A percentile compares a stretch with the other conserved stretches of the same genome.
phyloP scores from a whole-genome alignment of 2,797 vertebrate species.

The Acipenser transmontanus region DNA sequence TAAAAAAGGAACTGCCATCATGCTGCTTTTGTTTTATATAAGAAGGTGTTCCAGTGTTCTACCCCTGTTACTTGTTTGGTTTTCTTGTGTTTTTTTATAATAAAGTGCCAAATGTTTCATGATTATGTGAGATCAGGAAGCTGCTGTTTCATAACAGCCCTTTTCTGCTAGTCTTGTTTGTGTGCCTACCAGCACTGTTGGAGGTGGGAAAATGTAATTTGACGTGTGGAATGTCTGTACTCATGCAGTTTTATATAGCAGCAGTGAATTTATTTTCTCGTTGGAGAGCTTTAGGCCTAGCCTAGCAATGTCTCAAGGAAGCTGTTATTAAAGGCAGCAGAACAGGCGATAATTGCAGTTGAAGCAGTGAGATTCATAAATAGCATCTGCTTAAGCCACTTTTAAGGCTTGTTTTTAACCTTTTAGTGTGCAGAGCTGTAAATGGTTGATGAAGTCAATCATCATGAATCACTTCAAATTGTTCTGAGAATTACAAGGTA shows the following conservation, averaged over 20 bases:
- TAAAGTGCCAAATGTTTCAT: background rate
- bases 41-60: too few species aligned
- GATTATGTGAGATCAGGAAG: background rate
- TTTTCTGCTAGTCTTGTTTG: background rate
- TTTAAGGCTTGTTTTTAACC: slow-evolving; percentile 33
- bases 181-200: background rate
- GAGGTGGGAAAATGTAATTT: background rate
- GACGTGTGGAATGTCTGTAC: background rate
- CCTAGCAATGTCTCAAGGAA: slow-evolving; percentile 13
- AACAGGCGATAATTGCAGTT: slow-evolving; percentile 36
- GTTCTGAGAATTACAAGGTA: slow-evolving; percentile 18
- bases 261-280: background rate
- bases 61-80: too few species aligned
- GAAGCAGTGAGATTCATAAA: slow-evolving; percentile 27
- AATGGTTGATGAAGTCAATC: slow-evolving; percentile 30
- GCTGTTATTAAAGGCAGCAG: slow-evolving; percentile 22
- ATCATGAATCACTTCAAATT: slow-evolving; percentile 32
- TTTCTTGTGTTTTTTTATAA: background rate
- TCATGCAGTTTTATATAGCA: background rate
- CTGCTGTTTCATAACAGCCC: background rate
- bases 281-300: background rate
- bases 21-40: too few species aligned
- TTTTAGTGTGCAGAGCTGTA: slow-evolving; percentile 29
- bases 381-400: slow-evolving; percentile 37
- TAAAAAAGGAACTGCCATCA: too few species aligned